Conservation (phyloP, 2,888 invertebrate species). For the Metallyticus violacea region DNA sequence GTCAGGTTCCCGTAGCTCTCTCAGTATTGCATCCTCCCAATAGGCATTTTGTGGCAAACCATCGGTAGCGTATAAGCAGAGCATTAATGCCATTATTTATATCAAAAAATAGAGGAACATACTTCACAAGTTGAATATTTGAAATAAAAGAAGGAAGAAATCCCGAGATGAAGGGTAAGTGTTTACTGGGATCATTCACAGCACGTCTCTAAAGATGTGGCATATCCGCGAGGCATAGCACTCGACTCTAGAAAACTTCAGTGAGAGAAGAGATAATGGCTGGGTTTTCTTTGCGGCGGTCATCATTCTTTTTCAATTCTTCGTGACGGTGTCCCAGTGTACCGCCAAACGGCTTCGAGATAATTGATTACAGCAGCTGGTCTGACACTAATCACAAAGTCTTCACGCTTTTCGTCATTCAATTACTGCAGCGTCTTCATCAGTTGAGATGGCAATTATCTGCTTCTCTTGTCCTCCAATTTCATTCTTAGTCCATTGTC, state of each 20-base stretch:
- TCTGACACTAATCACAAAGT: conserved; percentile 6
- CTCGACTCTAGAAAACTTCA: neutral
- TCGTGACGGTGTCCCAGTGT: neutral
- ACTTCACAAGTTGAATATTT: no score
- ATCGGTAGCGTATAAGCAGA: no score
- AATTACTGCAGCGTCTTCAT: conserved; percentile 6
- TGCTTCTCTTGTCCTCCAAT: neutral
- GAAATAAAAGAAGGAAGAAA: no score
- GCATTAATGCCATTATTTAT: no score
- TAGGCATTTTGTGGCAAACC: no score
- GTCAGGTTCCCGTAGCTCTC: no score
- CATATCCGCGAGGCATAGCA: neutral
- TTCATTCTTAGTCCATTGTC: no score
- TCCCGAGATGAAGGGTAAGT: neutral
- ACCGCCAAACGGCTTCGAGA: neutral
- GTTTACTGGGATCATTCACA: neutral
- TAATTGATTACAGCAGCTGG: conserved; percentile 11
- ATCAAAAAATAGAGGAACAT: no score
- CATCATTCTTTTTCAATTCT: neutral
- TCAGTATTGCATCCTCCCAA: no score
- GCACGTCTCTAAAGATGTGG: neutral
- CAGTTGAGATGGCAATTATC: neutral
- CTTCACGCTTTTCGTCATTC: conserved; percentile 16
- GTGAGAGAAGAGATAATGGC: neutral
- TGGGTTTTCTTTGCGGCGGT: neutral